Conservation (phyloP, 2,888 invertebrate species). For the Lottia scabra region DNA sequence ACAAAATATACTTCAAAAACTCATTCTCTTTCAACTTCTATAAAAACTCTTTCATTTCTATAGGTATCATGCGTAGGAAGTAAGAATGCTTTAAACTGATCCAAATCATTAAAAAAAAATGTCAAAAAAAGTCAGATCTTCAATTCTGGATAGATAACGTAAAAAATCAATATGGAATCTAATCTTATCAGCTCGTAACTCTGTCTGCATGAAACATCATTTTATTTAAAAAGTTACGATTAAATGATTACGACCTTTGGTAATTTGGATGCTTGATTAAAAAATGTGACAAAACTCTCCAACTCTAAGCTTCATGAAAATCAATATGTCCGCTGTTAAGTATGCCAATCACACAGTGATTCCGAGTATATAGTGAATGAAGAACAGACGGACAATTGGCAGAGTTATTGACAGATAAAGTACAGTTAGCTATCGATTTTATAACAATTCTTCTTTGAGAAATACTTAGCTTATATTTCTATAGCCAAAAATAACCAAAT, state of each 20-base stretch:
- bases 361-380: background rate
- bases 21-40: too few species aligned
- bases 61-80: too few species aligned
- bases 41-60: too few species aligned
- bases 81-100: too few species aligned
- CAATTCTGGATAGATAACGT: too few species aligned
- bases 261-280: background rate
- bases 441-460: background rate
- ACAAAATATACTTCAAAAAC: background rate
- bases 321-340: slow-evolving; percentile 7
- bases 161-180: too few species aligned
- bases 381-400: slow-evolving; percentile 6
- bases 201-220: background rate
- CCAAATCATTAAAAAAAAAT: too few species aligned
- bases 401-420: slow-evolving; percentile 7
- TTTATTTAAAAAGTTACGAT: background rate
- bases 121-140: too few species aligned
- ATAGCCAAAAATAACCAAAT: too few species aligned
- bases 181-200: background rate
- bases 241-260: slow-evolving; percentile 2
- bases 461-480: background rate
- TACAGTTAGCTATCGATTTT: background rate
- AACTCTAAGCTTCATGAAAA: background rate
- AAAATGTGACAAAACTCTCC: background rate
- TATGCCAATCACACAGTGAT: slow-evolving; percentile 3